Evolutionary conservation across 2,888 invertebrate species (phyloP).

Genomic region (Ecdyonurus torrentis): DNA sequence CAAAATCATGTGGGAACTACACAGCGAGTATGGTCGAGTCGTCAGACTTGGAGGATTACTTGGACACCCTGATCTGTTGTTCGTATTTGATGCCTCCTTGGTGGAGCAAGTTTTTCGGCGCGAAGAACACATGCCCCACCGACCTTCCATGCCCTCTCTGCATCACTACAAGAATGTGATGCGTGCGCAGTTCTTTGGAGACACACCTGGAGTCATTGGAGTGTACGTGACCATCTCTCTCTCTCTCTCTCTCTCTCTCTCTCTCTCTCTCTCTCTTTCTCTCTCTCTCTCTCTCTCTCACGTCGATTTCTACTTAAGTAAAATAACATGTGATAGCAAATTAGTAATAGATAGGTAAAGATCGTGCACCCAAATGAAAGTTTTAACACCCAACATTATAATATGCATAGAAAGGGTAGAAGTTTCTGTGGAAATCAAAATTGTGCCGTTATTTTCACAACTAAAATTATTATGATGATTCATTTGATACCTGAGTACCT

Average conservation of each 20-base stretch:
- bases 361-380: too few species aligned
- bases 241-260: not conserved
- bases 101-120: conserved; percentile 50
- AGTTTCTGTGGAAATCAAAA: too few species aligned
- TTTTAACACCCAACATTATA: too few species aligned
- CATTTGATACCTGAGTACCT: too few species aligned
- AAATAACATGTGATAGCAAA: too few species aligned
- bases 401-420: too few species aligned
- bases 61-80: conserved; percentile 55
- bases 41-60: conserved; percentile 49
- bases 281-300: too few species aligned
- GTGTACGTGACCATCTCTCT: conserved; percentile 36
- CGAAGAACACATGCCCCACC: conserved; percentile 48
- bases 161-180: conserved; percentile 55
- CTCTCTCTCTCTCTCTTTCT: not conserved
- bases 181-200: conserved; percentile 48
- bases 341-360: too few species aligned
- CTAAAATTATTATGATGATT: too few species aligned
- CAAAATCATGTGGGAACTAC: conserved; percentile 40
- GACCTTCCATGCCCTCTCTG: conserved; percentile 59
- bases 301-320: too few species aligned
- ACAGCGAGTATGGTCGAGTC: conserved; percentile 43
- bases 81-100: conserved; percentile 51
- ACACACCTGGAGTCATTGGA: conserved; percentile 49
- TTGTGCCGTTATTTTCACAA: too few species aligned